These are phyloP conservation scores for Solea senegalensis DNA, from an alignment of 2,113 vertebrate species.

Conservation along the genomic window DNA sequence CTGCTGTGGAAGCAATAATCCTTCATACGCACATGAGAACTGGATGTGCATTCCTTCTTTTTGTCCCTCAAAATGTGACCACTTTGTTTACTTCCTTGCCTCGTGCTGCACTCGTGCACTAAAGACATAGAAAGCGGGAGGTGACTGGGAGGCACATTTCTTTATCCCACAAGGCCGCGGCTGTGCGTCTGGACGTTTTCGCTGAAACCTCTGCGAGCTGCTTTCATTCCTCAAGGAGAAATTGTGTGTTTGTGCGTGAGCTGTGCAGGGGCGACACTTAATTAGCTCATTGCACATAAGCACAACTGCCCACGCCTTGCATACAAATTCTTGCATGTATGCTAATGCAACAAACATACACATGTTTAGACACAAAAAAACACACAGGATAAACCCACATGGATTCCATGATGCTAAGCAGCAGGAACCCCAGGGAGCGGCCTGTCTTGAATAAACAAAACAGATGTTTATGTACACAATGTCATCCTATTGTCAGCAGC, in stretches of 20 bases:
- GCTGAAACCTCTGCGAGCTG: conserved; percentile 44
- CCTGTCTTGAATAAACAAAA: conserved; percentile 69
- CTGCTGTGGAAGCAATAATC: too few relatives aligned
- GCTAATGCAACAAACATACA: conserved; percentile 24
- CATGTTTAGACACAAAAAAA: not conserved
- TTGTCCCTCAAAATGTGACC: conserved; percentile 23
- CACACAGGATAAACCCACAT: conserved; percentile 39
- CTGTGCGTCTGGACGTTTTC: conserved; percentile 35
- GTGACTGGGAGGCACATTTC: conserved; percentile 6
- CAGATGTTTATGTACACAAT: conserved; percentile 66
- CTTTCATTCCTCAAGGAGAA: conserved; percentile 38
- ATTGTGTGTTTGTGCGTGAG: conserved; percentile 17
- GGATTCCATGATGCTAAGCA: conserved; percentile 63
- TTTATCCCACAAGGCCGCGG: conserved; percentile 10
- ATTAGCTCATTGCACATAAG: conserved; percentile 45
- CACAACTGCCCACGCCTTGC: not conserved
- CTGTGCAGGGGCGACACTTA: conserved; percentile 31
- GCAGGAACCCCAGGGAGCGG: conserved; percentile 58
- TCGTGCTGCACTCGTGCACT: conserved; percentile 14
- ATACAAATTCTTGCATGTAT: conserved; percentile 24
- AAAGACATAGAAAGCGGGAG: not conserved
- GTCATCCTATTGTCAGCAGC: conserved; percentile 62
- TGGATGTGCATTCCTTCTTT: too few relatives aligned
- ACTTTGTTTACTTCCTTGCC: conserved; percentile 53
- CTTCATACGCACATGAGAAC: too few relatives aligned